phyloP scores from a whole-genome alignment of 92 coral and sea anemone genomes.

The Epizoanthus rinbou region DNA sequence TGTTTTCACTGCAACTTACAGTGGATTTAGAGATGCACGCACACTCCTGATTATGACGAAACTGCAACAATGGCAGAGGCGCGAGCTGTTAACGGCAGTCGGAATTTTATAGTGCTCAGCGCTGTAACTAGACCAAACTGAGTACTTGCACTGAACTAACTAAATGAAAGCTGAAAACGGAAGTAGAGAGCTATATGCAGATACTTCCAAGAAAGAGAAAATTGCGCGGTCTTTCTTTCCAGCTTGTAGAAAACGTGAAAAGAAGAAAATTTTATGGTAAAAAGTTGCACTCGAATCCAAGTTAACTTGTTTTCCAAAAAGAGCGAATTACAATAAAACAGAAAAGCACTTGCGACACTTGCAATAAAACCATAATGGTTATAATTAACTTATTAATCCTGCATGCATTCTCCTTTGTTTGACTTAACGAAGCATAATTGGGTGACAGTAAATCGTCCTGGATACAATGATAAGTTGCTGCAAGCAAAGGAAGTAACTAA shows the following conservation, averaged over 20 bases:
- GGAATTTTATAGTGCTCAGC: not conserved
- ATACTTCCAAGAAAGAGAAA: not conserved
- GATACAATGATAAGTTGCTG: too few species aligned
- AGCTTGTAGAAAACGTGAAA: not conserved
- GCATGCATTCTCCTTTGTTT: too few species aligned
- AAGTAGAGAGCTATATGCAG: too few species aligned
- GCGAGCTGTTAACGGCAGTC: not conserved
- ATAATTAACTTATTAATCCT: too few species aligned
- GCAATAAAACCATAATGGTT: too few species aligned
- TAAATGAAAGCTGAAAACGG: too few species aligned
- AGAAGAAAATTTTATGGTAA: not conserved
- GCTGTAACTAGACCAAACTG: slow-evolving; percentile 8
- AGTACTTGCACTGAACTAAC: slow-evolving; percentile 20
- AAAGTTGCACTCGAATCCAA: slow-evolving; percentile 3
- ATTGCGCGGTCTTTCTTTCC: slow-evolving; percentile 1
- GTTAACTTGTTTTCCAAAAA: not conserved
- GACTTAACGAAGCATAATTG: too few species aligned
- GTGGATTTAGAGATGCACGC: not conserved
- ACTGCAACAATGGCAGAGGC: not conserved
- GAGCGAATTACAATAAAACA: not conserved
- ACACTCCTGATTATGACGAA: slow-evolving; percentile 14
- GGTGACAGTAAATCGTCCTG: too few species aligned
- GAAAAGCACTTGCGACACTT: too few species aligned
- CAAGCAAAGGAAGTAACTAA: too few species aligned
- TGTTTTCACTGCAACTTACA: too few species aligned